Percentiles rank a stretch among this genome's conserved stretches.
These are phyloP conservation scores for Phyllostomus discolor DNA, from an alignment of 2,113 vertebrate species.

Conservation along the genomic window DNA sequence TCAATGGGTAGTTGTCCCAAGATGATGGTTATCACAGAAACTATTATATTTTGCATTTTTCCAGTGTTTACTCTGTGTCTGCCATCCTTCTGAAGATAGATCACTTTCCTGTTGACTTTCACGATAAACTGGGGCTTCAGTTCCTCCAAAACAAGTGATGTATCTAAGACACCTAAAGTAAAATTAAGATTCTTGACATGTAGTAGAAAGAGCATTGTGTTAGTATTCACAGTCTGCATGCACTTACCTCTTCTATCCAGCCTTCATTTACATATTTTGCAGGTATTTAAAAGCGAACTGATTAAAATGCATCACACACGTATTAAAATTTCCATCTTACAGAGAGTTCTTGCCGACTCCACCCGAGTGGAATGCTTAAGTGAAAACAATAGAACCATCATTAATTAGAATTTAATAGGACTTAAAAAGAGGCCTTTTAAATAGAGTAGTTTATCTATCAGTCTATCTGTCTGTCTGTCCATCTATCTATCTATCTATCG, in stretches of 20 bases:
- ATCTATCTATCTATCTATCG: neutral
- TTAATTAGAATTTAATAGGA: conserved; percentile 32
- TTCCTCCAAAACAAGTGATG: neutral
- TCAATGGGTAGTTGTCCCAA: neutral
- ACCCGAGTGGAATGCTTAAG: conserved; percentile 64
- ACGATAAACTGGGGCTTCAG: neutral
- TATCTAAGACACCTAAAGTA: neutral
- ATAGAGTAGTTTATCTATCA: neutral
- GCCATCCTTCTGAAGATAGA: neutral
- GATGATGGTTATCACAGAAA: neutral
- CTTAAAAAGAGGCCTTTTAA: neutral
- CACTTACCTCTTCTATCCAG: conserved; percentile 49
- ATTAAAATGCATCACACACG: conserved; percentile 62
- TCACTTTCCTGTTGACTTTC: neutral
- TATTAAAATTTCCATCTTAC: conserved; percentile 59
- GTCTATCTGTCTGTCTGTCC: neutral
- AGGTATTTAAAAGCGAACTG: conserved; percentile 61
- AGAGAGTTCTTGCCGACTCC: conserved; percentile 37
- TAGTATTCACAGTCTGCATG: conserved; percentile 36
- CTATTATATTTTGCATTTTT: neutral
- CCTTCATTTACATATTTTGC: conserved; percentile 14
- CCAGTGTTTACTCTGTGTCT: neutral
- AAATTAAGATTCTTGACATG: conserved; percentile 46
- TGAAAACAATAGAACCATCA: conserved; percentile 33
- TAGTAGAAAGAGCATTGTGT: neutral